These are phyloP conservation scores for Crocidura indochinensis DNA, from an alignment of 2,797 vertebrate species.

Conservation along the genomic window DNA sequence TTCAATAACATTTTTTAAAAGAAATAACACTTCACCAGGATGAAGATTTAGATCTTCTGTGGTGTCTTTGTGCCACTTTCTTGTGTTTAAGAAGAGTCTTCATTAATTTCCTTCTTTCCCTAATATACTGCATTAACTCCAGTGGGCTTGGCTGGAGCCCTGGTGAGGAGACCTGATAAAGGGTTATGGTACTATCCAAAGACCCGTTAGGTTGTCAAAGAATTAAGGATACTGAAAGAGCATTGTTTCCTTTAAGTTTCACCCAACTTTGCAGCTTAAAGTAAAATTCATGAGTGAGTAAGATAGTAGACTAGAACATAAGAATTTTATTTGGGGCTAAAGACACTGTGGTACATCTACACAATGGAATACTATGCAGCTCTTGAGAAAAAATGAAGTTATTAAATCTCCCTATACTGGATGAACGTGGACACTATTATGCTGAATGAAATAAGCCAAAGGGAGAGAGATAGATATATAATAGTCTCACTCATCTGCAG, in stretches of 20 bases:
- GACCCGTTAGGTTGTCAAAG: background rate
- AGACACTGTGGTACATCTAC: background rate
- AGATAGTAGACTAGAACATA: background rate
- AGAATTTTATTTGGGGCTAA: too few relatives aligned
- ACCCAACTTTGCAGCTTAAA: background rate
- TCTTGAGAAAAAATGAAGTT: too few relatives aligned
- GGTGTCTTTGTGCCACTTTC: background rate
- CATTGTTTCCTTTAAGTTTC: background rate
- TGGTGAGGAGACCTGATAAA: background rate
- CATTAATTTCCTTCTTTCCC: background rate
- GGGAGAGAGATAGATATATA: too few relatives aligned
- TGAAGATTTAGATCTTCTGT: background rate
- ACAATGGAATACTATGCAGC: too few relatives aligned
- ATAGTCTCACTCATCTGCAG: too few relatives aligned
- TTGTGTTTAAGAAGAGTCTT: background rate
- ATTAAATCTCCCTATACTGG: too few relatives aligned
- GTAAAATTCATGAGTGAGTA: background rate
- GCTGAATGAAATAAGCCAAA: too few relatives aligned
- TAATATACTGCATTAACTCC: background rate
- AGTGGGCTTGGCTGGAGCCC: accelerated
- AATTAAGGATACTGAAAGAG: background rate
- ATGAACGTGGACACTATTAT: too few relatives aligned
- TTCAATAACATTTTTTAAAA: background rate
- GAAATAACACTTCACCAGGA: background rate
- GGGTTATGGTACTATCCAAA: background rate